Base-by-base conservation (phyloP, 2,113 vertebrate genomes). In the Brachypteracias leptosomus region DNA sequence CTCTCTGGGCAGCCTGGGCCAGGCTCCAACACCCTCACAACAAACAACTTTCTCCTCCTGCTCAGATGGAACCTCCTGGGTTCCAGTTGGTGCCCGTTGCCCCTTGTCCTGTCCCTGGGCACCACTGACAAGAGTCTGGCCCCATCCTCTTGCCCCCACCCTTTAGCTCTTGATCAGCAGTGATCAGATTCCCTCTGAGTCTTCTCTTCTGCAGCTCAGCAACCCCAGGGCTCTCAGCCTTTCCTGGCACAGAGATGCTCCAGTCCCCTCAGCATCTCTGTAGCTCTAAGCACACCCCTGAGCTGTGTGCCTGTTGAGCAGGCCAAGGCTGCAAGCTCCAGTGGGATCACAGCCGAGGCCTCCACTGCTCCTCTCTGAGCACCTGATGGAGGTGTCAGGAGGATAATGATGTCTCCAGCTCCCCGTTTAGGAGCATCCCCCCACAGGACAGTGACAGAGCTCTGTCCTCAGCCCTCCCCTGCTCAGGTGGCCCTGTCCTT, bases 201-300 rank as follows among this genome's bases (percentile, higher is more conserved):
- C 61, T 62, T 24, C 36, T 40, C 36, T 40, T 11, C 36, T 63
- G 10, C 36, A 40, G 61, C 61, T 63, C 12, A 26, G 11, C 61
- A 62, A 36, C 36, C 61, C 61, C 61, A 62, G 36, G 36, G 16
- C 36, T 38, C 36, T 28, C 59, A 63, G 61, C 25, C 36, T 63
- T 40, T 38, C 26, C 61, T 63, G 24, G 38, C 25, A 28, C 26
- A 40, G 7, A 63, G 25, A 18, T 63, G 61, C 26, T 62, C 36
- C 35, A 62, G 59, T 42, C 21, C 36, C 59, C 59, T 62, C 36
- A 62, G 59, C 59, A 38, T 40, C 61, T 18, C 4, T 10, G 16
- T 26, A 40, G 61, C 61, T 16, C 61, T 61, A 25, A 61, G 16
- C 4, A 1, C 19, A 6, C 11, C 25, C 10, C 1, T 0, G 0